Base-by-base conservation (phyloP, 2,888 invertebrate genomes). In the Platycheirus albimanus region DNA sequence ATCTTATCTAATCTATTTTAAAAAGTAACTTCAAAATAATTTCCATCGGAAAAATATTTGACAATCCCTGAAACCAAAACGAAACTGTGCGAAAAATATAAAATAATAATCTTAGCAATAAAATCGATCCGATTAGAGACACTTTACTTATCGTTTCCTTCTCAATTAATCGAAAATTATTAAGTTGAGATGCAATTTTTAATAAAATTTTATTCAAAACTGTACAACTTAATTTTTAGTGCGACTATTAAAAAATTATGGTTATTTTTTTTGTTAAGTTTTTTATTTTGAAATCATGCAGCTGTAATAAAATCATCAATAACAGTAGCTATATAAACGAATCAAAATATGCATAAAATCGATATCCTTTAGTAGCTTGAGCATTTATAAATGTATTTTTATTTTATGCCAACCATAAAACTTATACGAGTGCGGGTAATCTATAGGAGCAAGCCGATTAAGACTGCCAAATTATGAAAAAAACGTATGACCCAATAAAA, bases 261-360 rank as follows among this genome's bases (percentile, higher is more conserved):
- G 28, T 30, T 4, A 13, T 20, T 24, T 38, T 19, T 7, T n/a
- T 20, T 56, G 11, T 24, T 5, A n/a, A 52, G n/a, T 19, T 19
- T 36, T n/a, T n/a, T 36, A 33, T 56, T 24, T 0, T 20, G 10
- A 13, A 10, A 41, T 38, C 56, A 56, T 38, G 19, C 5, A 38
- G 13, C 24, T 15, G 56, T 13, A 38, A 56, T 56, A 24, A 56
- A 56, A 56, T 56, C 56, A 15, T 24, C 38, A 24, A 24, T 24
- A 56, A 56, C 19, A 24, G 38, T 38, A 56, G 54, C 54, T 6
- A 24, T 13, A 56, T 13, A 56, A 19, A 56, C 19, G 19, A 20
- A 38, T 54, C 33, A 36, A 20, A 13, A 38, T 36, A 24, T 56
- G 2, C 20, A 24, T 6, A 24, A 24, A n/a, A n/a, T n/a, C n/a